phyloP scores from a whole-genome alignment of 2,113 vertebrate genomes.

The Psilopsiagon aurifrons region DNA sequence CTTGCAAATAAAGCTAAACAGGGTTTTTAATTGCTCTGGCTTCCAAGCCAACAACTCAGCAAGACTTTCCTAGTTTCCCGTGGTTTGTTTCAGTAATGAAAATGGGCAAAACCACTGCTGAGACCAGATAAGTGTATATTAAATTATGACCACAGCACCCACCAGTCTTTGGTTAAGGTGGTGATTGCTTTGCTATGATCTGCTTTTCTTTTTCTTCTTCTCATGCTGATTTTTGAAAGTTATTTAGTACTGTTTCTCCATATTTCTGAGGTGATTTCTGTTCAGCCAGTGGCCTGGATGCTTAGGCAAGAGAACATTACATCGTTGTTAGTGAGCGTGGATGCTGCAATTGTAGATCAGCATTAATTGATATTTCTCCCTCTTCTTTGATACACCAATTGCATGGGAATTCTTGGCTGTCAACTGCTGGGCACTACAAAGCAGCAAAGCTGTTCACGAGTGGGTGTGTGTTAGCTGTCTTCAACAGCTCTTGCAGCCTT shows the following conservation, averaged over 20 bases:
- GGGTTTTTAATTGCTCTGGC: background rate
- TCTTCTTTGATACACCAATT: background rate
- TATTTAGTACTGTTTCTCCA: background rate
- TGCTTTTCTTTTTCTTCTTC: background rate
- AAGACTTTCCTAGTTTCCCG: background rate
- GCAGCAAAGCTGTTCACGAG: background rate
- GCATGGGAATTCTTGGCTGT: background rate
- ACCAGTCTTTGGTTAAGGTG: background rate
- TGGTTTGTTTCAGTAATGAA: background rate
- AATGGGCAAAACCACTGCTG: background rate
- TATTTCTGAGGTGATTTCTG: background rate
- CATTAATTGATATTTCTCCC: background rate
- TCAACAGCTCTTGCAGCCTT: background rate
- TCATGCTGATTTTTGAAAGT: background rate
- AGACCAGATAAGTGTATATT: background rate
- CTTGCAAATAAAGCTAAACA: background rate
- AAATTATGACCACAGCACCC: background rate
- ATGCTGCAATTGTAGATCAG: background rate
- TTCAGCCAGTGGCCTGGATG: background rate
- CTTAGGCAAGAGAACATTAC: background rate
- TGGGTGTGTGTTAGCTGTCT: background rate
- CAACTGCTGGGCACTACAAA: background rate
- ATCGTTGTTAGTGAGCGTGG: fast-evolving
- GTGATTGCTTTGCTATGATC: background rate
- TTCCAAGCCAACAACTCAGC: background rate